Evolutionary conservation across 2,888 invertebrate genomes (phyloP), one percentile per base, ranked within the genome.

Genomic region (Drosophila helvetica): DNA sequence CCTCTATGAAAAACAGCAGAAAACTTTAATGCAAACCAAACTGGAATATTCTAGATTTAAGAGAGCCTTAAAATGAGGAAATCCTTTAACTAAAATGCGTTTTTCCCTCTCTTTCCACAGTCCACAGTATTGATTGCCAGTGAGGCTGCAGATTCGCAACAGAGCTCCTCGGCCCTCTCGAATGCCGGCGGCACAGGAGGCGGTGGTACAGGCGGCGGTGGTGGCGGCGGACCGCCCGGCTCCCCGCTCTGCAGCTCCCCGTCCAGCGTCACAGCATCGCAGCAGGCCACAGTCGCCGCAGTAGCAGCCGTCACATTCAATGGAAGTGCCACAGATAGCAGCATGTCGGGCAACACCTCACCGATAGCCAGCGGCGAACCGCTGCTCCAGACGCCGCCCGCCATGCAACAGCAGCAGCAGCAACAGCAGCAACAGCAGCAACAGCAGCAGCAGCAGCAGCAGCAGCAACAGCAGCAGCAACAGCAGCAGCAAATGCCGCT

Each of bases 71-170:
- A 7, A 7, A 1, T n/a, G 9, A 18, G 18, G 3, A 15, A 15
- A 15, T 52, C 1, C 10, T 54, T 52, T 59, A 61, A 75, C 69
- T 78, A 70, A 77, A 66, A 54, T 45, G 57, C 18, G 7, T 15
- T 56, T 65, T 72, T 62, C 56, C 2, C 7, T 38, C 6, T 38
- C 6, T 15, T 38, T 15, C 15, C 65, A 43, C 84, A 91, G 91
- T 90, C 91, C 79, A 88, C 91, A 91, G 91, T 91, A 90, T 91
- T 91, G 90, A 86, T 91, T 77, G 91, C 94, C 93, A 94, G 93
- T 78, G 94, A 94, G 72, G 93, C 94, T 80, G 90, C 92, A 64
- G 79, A 84, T 61, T 83, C 84, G 67, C 93, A 77, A 73, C 90
- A 90, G 69, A 87, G 62, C 69, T 76, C 80, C 69, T 76, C 80